phyloP scores from a whole-genome alignment of 2,113 vertebrate species.

The Rhinoptilus africanus region DNA sequence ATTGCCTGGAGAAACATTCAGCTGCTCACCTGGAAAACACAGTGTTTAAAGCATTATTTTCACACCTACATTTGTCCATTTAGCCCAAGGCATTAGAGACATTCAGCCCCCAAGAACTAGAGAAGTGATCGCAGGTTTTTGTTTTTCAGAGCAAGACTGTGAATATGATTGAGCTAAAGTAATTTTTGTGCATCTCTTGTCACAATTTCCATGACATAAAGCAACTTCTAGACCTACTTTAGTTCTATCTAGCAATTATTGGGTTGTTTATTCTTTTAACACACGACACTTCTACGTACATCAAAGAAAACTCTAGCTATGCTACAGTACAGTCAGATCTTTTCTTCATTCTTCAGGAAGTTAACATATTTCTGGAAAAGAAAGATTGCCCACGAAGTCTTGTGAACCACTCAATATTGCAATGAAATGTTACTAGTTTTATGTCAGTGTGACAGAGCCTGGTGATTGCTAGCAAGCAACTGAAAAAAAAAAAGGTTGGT shows the following conservation, averaged over 20 bases:
- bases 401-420: neutral
- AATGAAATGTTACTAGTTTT: neutral
- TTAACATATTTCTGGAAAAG: neutral
- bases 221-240: conserved; percentile 43
- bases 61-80: neutral
- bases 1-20: neutral
- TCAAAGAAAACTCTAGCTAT: conserved; percentile 34
- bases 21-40: neutral
- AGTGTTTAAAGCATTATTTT: conserved; percentile 9
- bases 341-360: conserved; percentile 14
- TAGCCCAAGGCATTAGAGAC: neutral
- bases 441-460: neutral
- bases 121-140: neutral
- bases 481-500: neutral
- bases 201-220: conserved; percentile 24
- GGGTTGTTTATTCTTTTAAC: conserved; percentile 42
- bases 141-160: neutral
- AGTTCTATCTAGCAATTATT: neutral
- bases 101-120: neutral
- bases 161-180: conserved; percentile 9
- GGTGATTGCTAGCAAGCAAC: neutral
- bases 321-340: neutral
- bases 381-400: neutral
- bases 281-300: conserved; percentile 12
- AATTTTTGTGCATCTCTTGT: conserved; percentile 8